Percentiles rank a stretch among this genome's conserved stretches.
Conservation (phyloP, 2,888 invertebrate species). For the Cryptocephalus primarius region DNA sequence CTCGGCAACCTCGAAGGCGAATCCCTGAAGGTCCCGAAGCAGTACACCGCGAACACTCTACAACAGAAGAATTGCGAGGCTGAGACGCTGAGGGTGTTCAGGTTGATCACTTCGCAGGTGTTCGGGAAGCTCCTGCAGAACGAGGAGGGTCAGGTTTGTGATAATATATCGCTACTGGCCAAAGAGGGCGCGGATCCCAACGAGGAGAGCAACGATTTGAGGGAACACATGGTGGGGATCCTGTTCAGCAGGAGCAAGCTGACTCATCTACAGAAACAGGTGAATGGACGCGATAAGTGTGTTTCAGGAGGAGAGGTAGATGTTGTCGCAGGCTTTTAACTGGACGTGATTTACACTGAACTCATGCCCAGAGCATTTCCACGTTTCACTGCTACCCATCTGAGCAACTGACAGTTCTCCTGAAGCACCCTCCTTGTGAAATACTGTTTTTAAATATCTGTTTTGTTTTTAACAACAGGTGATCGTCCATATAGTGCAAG, state of each 20-base stretch:
- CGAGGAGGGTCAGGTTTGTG: constrained; percentile 38
- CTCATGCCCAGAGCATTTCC: background rate
- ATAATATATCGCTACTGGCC: constrained; percentile 25
- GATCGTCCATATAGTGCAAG: constrained; percentile 80
- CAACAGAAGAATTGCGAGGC: constrained; percentile 82
- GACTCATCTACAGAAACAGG: constrained; percentile 87
- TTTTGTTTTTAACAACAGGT: constrained; percentile 40
- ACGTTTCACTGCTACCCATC: no score
- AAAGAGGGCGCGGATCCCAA: constrained; percentile 37
- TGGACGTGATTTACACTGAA: background rate
- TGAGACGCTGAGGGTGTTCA: constrained; percentile 85
- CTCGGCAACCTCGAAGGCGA: constrained; percentile 54
- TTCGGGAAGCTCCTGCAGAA: constrained; percentile 76
- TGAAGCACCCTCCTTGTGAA: no score
- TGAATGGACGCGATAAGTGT: constrained; percentile 26
- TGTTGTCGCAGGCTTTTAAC: background rate
- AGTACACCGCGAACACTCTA: constrained; percentile 48
- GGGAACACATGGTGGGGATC: constrained; percentile 95
- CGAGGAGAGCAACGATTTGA: constrained; percentile 45
- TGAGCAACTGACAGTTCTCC: no score
- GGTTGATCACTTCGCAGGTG: constrained; percentile 84
- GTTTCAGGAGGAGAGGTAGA: background rate
- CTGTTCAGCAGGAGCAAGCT: constrained; percentile 88
- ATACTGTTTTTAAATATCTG: no score
- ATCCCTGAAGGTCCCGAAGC: constrained; percentile 41